These are phyloP conservation scores for Delphinus delphis DNA, from an alignment of 2,113 vertebrate genomes.

Conservation along the genomic window DNA sequence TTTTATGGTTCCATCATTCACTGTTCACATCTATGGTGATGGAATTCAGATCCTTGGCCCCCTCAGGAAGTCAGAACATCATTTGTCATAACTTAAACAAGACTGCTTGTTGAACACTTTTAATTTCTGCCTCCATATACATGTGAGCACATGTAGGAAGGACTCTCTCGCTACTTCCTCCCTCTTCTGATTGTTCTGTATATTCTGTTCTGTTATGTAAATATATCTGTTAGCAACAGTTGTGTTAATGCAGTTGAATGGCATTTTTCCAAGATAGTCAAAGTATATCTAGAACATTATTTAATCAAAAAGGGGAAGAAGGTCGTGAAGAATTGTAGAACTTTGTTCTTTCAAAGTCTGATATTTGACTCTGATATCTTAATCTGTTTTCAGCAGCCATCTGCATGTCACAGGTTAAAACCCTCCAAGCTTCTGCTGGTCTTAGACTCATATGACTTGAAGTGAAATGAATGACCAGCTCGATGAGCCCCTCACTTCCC, in stretches of 20 bases:
- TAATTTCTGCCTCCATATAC: not conserved
- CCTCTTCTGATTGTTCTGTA: not conserved
- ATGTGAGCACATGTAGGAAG: not conserved
- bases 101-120: not conserved
- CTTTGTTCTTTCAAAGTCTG: not conserved
- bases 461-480: not conserved
- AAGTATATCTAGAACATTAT: not conserved
- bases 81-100: not conserved
- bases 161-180: not conserved
- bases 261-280: not conserved
- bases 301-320: not conserved
- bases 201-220: not conserved
- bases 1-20: not conserved
- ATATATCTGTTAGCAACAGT: not conserved
- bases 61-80: not conserved
- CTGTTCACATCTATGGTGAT: not conserved
- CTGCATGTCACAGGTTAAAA: not conserved
- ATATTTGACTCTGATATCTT: conserved; percentile 37
- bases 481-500: not conserved
- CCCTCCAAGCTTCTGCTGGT: not conserved
- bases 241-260: not conserved
- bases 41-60: not conserved
- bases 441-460: not conserved
- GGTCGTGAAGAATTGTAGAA: not conserved
- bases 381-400: conserved; percentile 13